Conservation (phyloP, 1,140 invertebrate species). For the Diprion similis region DNA sequence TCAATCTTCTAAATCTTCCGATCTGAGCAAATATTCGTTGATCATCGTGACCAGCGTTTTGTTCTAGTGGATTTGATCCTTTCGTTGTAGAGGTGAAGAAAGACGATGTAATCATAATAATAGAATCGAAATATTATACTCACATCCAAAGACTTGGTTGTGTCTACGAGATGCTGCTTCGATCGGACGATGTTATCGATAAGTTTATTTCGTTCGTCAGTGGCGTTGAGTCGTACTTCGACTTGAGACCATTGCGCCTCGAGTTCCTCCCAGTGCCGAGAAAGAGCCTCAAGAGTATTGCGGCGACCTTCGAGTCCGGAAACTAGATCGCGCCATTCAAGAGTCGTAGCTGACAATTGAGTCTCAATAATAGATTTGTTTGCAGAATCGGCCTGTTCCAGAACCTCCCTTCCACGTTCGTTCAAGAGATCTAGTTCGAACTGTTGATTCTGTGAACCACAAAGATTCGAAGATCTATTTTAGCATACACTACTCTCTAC, state of each 20-base stretch:
- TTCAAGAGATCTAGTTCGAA: slow-evolving; percentile 70
- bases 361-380: slow-evolving; percentile 70
- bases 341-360: slow-evolving; percentile 69
- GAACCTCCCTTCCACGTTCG: slow-evolving; percentile 70
- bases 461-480: slow-evolving; percentile 16
- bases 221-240: slow-evolving; percentile 67
- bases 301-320: slow-evolving; percentile 71
- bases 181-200: slow-evolving; percentile 76
- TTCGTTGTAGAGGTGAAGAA: too few relatives aligned
- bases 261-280: slow-evolving; percentile 80
- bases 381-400: slow-evolving; percentile 67
- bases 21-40: too few relatives aligned
- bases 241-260: slow-evolving; percentile 72
- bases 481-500: neutral
- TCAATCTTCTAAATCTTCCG: too few relatives aligned
- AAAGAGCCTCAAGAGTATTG: slow-evolving; percentile 69
- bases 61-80: too few relatives aligned
- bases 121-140: slow-evolving; percentile 38
- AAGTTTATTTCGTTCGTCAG: slow-evolving; percentile 77
- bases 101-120: too few relatives aligned
- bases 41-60: too few relatives aligned
- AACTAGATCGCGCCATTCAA: slow-evolving; percentile 79
- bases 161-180: slow-evolving; percentile 74
- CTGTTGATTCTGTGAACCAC: slow-evolving; percentile 65
- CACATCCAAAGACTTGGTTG: slow-evolving; percentile 74